Evolutionary conservation across 92 coral and sea anemone genomes (phyloP).

Genomic region (Siderastrea siderea): DNA sequence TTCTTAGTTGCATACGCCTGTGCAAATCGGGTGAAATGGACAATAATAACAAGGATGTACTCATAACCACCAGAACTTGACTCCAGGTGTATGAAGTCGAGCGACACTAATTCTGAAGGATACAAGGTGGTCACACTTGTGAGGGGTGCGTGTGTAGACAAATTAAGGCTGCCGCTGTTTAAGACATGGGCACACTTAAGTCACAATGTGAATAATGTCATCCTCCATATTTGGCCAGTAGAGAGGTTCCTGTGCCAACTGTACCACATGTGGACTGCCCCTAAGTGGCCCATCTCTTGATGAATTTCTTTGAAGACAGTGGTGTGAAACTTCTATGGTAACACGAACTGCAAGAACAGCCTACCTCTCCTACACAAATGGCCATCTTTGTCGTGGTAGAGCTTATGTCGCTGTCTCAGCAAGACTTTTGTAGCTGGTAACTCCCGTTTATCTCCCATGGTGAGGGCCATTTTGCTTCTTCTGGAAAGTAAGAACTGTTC

Average conservation of each 20-base stretch:
- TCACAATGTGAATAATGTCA: constrained; percentile 53
- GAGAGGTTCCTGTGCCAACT: constrained; percentile 48
- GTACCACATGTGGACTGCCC: constrained; percentile 37
- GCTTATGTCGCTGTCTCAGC: constrained; percentile 26
- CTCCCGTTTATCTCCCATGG: constrained; percentile 5
- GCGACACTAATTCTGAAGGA: constrained; percentile 57
- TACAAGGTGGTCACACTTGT: constrained; percentile 33
- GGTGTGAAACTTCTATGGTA: constrained; percentile 30
- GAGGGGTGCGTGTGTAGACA: constrained; percentile 35
- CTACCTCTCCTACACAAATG: constrained; percentile 28
- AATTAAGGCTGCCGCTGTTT: constrained; percentile 34
- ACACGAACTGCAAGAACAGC: constrained; percentile 23
- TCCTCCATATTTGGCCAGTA: constrained; percentile 64
- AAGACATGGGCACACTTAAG: constrained; percentile 43
- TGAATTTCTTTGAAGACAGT: constrained; percentile 47
- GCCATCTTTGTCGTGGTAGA: constrained; percentile 25
- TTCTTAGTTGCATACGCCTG: constrained; percentile 41
- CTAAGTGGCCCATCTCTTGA: constrained; percentile 53
- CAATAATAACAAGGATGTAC: constrained; percentile 45
- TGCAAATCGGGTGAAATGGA: constrained; percentile 40
- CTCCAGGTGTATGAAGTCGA: constrained; percentile 63
- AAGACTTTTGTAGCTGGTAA: constrained; percentile 24
- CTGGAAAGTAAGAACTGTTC: not conserved
- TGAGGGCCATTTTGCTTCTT: not conserved
- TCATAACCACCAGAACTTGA: constrained; percentile 42